phyloP scores from a whole-genome alignment of 2,797 vertebrate species.

The Leuciscus waleckii region DNA sequence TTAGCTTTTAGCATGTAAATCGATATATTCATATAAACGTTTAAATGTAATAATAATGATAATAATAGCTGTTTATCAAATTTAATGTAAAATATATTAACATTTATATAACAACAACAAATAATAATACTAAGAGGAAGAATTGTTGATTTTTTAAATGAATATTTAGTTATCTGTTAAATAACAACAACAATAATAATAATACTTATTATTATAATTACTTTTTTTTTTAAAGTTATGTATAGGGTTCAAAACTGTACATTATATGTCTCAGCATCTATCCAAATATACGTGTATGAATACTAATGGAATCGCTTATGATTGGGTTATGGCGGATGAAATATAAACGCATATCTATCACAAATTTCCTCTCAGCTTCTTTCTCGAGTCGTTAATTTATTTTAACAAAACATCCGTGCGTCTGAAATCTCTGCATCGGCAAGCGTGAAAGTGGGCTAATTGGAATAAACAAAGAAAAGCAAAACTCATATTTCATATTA shows the following conservation, averaged over 20 bases:
- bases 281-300: not conserved
- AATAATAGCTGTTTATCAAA: not conserved
- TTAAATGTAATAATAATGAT: not conserved
- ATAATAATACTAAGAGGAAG: too few species aligned
- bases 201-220: too few species aligned
- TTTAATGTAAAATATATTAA: not conserved
- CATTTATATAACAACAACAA: too few species aligned
- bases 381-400: not conserved
- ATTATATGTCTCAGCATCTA: not conserved
- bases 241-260: not conserved
- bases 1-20: not conserved
- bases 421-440: not conserved
- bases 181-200: too few species aligned
- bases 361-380: not conserved
- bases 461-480: slow-evolving; percentile 21
- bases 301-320: not conserved
- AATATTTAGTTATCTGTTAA: too few species aligned
- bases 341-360: not conserved
- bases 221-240: too few species aligned
- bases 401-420: not conserved
- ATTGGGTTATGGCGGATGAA: not conserved
- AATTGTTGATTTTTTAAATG: too few species aligned
- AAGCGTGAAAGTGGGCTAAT: not conserved
- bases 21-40: too few species aligned
- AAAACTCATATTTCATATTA: not conserved